Base-by-base conservation (phyloP, 2,888 invertebrate genomes). In the Physocephala rufipes region DNA sequence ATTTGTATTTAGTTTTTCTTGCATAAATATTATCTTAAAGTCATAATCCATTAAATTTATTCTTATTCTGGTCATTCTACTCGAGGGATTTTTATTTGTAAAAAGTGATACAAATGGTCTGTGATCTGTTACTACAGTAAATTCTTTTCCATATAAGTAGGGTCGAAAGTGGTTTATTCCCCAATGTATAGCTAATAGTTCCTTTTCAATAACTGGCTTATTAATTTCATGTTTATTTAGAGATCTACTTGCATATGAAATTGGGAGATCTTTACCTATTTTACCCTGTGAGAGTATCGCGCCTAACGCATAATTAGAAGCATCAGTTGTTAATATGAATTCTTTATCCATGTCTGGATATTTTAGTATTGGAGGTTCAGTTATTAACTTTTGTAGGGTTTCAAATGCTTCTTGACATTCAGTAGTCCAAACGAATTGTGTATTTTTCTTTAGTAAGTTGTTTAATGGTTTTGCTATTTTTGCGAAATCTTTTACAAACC, bases 401-500 rank as follows among this genome's bases (percentile, higher is more conserved):
- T 63, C 45, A 21, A 24, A 63, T 1, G 47, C 63, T 16, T 24
- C 2, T 63, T 63, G 43, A 16, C 63, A 63, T 47, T 47, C 24
- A 12, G 45, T 24, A 24, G 21, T 63, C 63, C 63, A 45, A 15
- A 24, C 5, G 21, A 43, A 63, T 63, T 45, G 13, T 15, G 15
- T 2, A 21, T 19, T n/a, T 53, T 53, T 53, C 21, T 53, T 75
- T 43, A 73, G 59, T 13, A 76, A 59, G 16, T 71, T 43, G 55
- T 74, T 76, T 15, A 77, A 24, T 24, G 69, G 67, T 47, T 67
- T 66, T n/a, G 74, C 74, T 13, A 75, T 73, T 19, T 74, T 68
- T 13, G 77, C 74, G 70, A 78, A 78, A 76, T 75, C 76, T 49
- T 21, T 13, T 74, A 63, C 24, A 43, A 63, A 63, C 47, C 63